Evolutionary conservation across 2,113 vertebrate species (phyloP).

Genomic region (Mobula hypostoma): DNA sequence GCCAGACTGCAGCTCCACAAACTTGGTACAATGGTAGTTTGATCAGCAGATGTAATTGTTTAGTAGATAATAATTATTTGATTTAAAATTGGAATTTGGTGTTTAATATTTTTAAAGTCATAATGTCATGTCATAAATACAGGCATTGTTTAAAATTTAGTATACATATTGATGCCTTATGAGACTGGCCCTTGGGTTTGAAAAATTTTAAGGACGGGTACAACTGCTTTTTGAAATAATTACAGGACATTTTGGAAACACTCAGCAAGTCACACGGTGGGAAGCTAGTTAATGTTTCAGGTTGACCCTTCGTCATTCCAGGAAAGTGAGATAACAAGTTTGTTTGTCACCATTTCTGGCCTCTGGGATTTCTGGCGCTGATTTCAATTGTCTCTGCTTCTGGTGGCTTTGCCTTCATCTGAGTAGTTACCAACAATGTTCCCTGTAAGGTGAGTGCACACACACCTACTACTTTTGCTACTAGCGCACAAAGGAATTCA

Average conservation of each 20-base stretch:
- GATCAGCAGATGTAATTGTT: background rate
- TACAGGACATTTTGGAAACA: no score
- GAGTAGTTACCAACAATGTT: no score
- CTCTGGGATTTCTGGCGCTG: no score
- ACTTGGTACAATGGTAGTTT: background rate
- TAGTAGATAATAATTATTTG: background rate
- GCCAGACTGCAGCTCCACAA: background rate
- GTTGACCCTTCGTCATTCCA: no score
- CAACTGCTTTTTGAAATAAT: background rate
- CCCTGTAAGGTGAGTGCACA: no score
- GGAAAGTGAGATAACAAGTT: no score
- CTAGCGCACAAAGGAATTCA: no score
- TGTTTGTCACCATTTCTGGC: no score
- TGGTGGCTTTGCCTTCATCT: background rate
- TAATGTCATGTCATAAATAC: background rate
- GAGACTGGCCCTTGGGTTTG: background rate
- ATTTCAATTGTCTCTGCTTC: background rate
- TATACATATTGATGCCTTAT: background rate
- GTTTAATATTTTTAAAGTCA: background rate
- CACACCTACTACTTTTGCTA: no score
- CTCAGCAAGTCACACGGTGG: no score
- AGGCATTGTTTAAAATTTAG: background rate
- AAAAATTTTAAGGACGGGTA: background rate
- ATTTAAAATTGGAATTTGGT: background rate
- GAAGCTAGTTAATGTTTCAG: no score